These are phyloP conservation scores for Styela clava DNA, from an alignment of 23 tunicate species.

Conservation along the genomic window DNA sequence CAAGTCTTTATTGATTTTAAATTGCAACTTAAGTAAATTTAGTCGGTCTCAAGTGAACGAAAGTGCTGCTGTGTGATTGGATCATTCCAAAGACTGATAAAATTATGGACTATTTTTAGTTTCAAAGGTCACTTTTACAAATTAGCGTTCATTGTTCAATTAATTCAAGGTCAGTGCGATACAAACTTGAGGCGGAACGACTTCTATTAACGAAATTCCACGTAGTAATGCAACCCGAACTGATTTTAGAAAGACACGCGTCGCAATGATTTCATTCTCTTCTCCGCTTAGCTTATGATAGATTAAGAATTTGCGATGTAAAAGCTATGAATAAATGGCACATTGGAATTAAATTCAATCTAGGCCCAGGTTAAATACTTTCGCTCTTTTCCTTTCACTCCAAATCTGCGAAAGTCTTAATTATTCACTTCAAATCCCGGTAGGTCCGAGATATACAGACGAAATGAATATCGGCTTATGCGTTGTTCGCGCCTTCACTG, in stretches of 20 bases:
- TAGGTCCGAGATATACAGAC: background rate
- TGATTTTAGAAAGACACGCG: background rate
- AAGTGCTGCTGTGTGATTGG: no score
- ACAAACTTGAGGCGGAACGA: background rate
- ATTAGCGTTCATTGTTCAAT: background rate
- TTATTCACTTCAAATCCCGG: background rate
- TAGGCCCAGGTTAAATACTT: no score
- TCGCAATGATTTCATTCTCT: background rate
- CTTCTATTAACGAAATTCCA: background rate
- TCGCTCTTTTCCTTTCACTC: no score
- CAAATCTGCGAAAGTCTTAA: no score
- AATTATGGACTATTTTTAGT: no score
- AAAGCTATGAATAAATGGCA: background rate
- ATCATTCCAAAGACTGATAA: no score
- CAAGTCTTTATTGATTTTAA: no score
- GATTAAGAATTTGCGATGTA: background rate
- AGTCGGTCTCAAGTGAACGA: no score
- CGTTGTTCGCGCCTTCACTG: background rate
- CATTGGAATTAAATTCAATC: no score
- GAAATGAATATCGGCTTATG: background rate
- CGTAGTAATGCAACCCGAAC: background rate
- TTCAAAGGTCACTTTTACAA: background rate
- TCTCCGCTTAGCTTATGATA: no score
- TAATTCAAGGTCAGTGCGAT: background rate
- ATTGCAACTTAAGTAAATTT: no score